Base-by-base conservation (phyloP, 1,140 invertebrate species). In the Eurosta solidaginis region DNA sequence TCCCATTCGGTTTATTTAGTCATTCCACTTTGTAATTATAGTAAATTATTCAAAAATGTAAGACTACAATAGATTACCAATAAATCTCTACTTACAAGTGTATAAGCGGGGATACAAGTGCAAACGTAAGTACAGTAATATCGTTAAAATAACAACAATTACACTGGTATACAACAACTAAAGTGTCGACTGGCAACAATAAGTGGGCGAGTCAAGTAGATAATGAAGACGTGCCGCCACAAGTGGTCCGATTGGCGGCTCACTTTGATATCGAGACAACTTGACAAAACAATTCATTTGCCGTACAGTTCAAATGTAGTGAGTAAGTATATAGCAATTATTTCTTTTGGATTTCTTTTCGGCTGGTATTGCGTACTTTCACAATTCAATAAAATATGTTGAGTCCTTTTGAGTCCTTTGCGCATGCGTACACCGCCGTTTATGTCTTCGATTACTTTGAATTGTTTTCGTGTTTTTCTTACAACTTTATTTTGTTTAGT, bases 151-250 rank as follows among this genome's bases (percentile, higher is more conserved):
- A 68, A 68, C 59, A 68, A 40, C 59, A 68, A 68, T 68, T 68
- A 29, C 14, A n/a, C 59, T 40, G 59, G 33, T 33, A n/a, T n/a
- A 68, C 33, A 68, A 68, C 33, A 68, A 20, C 59, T 68, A 68
- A 68, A 68, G 59, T 68, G 59, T 68, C 59, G 59, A 68, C 59
- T 42, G 59, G 59, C 59, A 68, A 68, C 59, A 68, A 68, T 68
- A 68, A 68, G 59, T 68, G 59, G 59, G 59, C 59, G n/a, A 85
- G 84, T 85, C 84, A 85, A 85, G 82, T 85, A 81, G 78, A 85
- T 84, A 85, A 85, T 85, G 84, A 85, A 85, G 84, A 84, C 84
- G 84, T 85, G 84, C 84, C 84, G 82, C 84, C 85, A 84, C 84
- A 84, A 84, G 84, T 81, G 85, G 85, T 85, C 84, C 84, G 80